A percentile compares a stretch with the other conserved stretches of the same genome.
These are phyloP conservation scores for Kryptopterus vitreolus DNA, from an alignment of 2,797 vertebrate genomes.

Conservation along the genomic window DNA sequence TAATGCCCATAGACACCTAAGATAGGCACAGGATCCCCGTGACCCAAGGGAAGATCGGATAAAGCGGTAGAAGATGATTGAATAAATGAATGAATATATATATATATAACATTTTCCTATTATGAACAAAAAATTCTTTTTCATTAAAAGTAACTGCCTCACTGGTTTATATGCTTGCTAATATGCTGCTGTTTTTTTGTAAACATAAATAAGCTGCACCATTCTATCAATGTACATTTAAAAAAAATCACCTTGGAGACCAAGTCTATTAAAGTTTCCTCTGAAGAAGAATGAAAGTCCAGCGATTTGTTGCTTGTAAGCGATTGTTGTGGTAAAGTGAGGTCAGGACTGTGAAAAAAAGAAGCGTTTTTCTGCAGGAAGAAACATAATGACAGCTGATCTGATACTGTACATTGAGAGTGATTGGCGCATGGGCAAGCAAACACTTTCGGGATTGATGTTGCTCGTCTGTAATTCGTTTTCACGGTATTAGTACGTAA, in stretches of 20 bases:
- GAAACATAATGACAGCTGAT: neutral
- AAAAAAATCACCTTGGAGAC: neutral
- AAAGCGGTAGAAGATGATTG: no score
- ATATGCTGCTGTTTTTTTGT: neutral
- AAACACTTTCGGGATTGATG: slow-evolving; percentile 1
- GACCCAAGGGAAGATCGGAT: no score
- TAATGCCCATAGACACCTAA: no score
- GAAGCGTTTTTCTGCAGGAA: neutral
- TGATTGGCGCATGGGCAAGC: neutral
- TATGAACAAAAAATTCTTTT: neutral
- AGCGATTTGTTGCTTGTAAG: neutral
- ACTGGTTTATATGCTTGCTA: neutral
- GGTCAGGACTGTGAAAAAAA: neutral
- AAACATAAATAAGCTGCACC: neutral
- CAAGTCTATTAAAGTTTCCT: neutral
- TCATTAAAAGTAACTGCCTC: neutral
- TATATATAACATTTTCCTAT: no score
- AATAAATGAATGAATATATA: no score
- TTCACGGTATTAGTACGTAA: slow-evolving; percentile 10
- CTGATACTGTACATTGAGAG: neutral
- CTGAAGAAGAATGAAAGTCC: neutral
- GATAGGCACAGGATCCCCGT: no score
- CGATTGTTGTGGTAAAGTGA: neutral
- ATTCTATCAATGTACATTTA: neutral
- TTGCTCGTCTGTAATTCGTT: slow-evolving; percentile 8